Evolutionary conservation across 1,140 invertebrate genomes (phyloP).

Genomic region (Eriosoma lanigerum): DNA sequence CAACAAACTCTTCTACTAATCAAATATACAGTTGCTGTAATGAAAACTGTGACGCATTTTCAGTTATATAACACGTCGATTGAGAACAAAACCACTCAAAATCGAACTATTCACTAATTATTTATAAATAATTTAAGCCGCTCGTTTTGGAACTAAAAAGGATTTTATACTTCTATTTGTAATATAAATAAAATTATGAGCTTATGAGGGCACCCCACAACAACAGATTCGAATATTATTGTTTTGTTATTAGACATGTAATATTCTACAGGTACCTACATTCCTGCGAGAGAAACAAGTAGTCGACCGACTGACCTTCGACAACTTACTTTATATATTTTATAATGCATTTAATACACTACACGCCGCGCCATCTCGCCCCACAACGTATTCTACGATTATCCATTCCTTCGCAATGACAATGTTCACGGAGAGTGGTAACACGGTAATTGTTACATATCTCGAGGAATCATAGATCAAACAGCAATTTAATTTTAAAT

Average conservation of each 20-base stretch:
- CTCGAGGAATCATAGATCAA: background rate
- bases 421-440: background rate
- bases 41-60: too few relatives aligned
- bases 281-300: background rate
- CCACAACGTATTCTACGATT: background rate
- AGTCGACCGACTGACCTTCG: conserved; percentile 31
- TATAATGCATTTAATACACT: background rate
- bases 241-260: background rate
- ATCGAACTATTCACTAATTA: too few relatives aligned
- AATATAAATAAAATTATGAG: too few relatives aligned
- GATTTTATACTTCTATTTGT: too few relatives aligned
- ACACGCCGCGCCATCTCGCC: background rate
- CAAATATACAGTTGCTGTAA: too few relatives aligned
- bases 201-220: background rate
- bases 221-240: background rate
- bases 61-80: too few relatives aligned
- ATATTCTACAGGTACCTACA: too few relatives aligned
- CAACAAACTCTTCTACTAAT: too few relatives aligned
- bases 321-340: conserved; percentile 11
- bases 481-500: too few relatives aligned
- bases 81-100: too few relatives aligned
- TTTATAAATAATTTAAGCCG: too few relatives aligned
- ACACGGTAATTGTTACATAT: background rate
- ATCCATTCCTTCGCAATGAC: background rate
- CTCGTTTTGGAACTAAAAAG: too few relatives aligned